Evolutionary conservation across 2,797 vertebrate species (phyloP), one percentile per base, ranked within the genome.

Genomic region (Emydoidea blandingii): DNA sequence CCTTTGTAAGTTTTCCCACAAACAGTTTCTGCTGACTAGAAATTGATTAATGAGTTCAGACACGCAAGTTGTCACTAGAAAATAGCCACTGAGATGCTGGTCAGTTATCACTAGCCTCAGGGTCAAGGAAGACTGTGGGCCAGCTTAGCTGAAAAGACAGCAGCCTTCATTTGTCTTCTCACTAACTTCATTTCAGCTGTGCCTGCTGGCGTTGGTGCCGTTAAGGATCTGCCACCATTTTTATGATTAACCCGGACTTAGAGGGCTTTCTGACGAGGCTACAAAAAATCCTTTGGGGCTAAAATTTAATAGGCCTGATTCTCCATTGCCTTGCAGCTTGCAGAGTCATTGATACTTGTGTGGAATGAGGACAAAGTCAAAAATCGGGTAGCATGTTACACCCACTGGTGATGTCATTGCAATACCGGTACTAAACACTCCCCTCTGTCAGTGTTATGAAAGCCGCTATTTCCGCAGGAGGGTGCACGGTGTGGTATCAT

Each of bases 41-140:
- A 97, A 97, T 96, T 96, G 94, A 97, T 95, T 97, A 96, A 97
- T 96, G 97, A 97, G 96, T 91, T 97, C 92, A 97, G 96, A 96
- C 95, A 92, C 90, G 41, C 89, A 91, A 96, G 94, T 54, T 95
- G 97, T 97, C 96, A 90, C 81, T 95, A 94, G 96, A 97, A 98
- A 98, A 96, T 57, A 96, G 94, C 84, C 93, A 59, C 92, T 90
- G 95, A 97, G 95, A 96, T 94, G 95, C 95, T 53, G 94, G 95
- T 91, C 91, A 93, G 95, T 31, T 57, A 88, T 59, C 92, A 88
- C 83, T 86, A 92, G 96, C 95, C 87, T 84, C 8, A 90, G 92
- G 95, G 97, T 97, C 96, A 96, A 95, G 94, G 95, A 96, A 91
- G 91, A 87, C 47, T 84, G 91, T 5, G 80, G 91, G 59, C 85